Base-by-base conservation (phyloP, 2,113 vertebrate genomes). In the Rhipidura dahli region DNA sequence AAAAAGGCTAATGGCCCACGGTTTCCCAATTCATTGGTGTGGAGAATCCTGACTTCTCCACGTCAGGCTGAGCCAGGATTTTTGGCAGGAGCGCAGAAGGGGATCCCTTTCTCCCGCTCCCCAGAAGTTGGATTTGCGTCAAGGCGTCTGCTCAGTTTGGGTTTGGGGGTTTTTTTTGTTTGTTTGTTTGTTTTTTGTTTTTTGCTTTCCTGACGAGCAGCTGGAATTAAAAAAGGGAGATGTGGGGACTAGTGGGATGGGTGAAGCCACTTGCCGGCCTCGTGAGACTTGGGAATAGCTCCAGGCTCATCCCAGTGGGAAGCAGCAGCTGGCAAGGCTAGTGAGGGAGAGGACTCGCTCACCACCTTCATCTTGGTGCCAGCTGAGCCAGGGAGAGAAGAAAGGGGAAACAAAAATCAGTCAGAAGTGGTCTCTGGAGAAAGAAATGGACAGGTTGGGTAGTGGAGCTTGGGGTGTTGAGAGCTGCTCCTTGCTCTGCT, bases 391-490 rank as follows among this genome's bases (percentile, higher is more conserved):
- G 39, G 18, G 28, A 50, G 17, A 37, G 0, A 13, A 31, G 13
- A 27, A 59, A 5, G 8, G 7, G 23, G 33, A n/a, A 11, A 15
- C 4, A n/a, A 5, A 33, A 65, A 31, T 37, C 6, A 18, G 17
- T 37, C 8, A 8, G 1, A 69, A 56, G 17, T 24, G 31, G 35
- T 20, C 5, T 40, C 20, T 72, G 59, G 49, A 64, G 44, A 26
- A 49, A 60, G 26, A 45, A 68, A 9, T 0, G 2, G 0, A 0
- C 6, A 16, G 7, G 30, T 24, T 45, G 22, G 8, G 5, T 14
- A 10, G 33, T 18, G 42, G 28, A 31, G 26, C 4, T 70, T 44
- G 7, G 3, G 11, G 1, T 28, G 4, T 5, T 12, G 20, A 9
- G 15, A 17, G 24, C 15, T 3, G 15, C 21, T 71, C 49, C 37